Evolutionary conservation across 1,140 invertebrate species (phyloP), one percentile per base, ranked within the genome.

Genomic region (Protaetia brevitarsis): DNA sequence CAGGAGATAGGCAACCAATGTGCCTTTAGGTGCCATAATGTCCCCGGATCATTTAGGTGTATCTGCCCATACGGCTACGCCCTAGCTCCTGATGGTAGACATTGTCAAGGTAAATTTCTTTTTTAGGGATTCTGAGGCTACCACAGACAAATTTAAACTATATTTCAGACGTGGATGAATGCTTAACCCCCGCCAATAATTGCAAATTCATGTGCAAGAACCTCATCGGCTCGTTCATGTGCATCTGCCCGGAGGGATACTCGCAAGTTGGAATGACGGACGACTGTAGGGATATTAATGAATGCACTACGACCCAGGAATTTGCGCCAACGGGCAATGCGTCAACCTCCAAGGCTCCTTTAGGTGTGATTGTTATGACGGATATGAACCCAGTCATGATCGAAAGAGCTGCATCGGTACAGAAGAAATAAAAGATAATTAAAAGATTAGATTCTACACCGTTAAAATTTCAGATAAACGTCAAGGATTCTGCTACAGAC

Each of bases 131-230:
- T 13, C 3, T 6, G 26, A 26, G 26, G 10, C 1, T 34, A 16
- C 2, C 13, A 57, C 29, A 3, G 27, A 66, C 8, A 30, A 29
- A 65, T 28, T 11, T 67, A 73, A 67, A 57, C 64, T 13, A 34
- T 5, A 65, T 77, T 77, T 2, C 74, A 90, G 93, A 96, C 82
- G 88, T 94, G 0, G 90, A 96, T 79, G 93, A 96, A 77, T 95
- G 93, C 73, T 72, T 80, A 1, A 92, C 89, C 64, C 89, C 85
- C 27, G 89, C 86, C 11, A 90, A 88, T 76, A 88, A 86, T 65
- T 95, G 93, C 79, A 88, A 87, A 72, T 93, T 89, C 78, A 85
- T 88, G 65, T 96, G 93, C 78, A 94, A 95, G 79, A 95, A 95
- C 79, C 78, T 90, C n/a, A 91, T 95, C 64, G 93, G 93, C 2